phyloP scores from a whole-genome alignment of 2,113 vertebrate species.

The Ceyx cyanopectus region DNA sequence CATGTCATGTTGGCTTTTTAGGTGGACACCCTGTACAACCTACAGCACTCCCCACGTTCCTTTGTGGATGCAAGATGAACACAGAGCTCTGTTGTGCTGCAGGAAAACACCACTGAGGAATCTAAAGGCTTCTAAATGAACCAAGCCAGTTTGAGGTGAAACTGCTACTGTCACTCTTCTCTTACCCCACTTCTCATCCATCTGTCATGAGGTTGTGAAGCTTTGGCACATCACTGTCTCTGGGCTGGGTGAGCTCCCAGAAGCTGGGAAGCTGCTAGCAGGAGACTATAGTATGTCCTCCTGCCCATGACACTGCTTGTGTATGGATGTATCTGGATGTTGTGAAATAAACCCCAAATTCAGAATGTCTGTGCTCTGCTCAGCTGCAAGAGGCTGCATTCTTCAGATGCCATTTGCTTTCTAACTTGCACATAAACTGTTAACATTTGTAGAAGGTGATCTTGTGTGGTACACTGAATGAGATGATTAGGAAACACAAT shows the following conservation, averaged over 20 bases:
- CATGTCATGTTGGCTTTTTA: rapidly evolving
- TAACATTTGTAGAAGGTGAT: background rate
- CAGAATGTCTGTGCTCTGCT: background rate
- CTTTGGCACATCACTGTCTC: background rate
- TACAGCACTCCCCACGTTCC: rapidly evolving
- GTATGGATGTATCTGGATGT: rapidly evolving
- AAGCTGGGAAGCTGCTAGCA: rapidly evolving
- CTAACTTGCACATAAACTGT: background rate
- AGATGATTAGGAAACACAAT: background rate
- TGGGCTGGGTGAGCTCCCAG: background rate
- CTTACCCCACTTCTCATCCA: background rate
- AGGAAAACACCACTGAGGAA: background rate
- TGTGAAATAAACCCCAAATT: background rate
- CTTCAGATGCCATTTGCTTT: rapidly evolving
- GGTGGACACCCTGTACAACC: background rate
- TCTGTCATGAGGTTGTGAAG: background rate
- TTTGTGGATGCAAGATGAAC: background rate
- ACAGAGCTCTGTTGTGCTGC: background rate
- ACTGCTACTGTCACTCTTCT: background rate
- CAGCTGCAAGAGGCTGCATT: rapidly evolving
- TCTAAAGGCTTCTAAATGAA: background rate
- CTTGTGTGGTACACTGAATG: background rate
- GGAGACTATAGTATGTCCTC: background rate
- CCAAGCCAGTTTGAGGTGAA: background rate
- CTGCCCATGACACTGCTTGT: background rate